phyloP scores from a whole-genome alignment of 1,140 invertebrate genomes.

The Lycorma delicatula region DNA sequence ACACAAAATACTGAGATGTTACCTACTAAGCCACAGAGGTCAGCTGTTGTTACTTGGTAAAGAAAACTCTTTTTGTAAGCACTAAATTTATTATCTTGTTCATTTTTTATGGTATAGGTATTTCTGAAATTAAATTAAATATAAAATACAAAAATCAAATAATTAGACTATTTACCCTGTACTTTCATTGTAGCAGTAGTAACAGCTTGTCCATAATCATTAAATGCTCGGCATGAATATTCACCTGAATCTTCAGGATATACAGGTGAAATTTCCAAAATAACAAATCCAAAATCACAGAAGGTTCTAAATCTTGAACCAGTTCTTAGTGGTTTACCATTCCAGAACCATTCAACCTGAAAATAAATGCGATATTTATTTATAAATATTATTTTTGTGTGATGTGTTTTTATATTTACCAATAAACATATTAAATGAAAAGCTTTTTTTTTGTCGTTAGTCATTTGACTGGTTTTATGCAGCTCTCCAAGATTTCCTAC shows the following conservation, averaged over 20 bases:
- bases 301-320: constrained; percentile 88
- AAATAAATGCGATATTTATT: not conserved
- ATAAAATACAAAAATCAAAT: too few relatives aligned
- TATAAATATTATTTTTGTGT: not conserved
- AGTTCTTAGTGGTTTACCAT: constrained; percentile 79
- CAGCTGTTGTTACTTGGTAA: too few relatives aligned
- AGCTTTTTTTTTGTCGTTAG: not conserved
- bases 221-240: constrained; percentile 83
- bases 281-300: constrained; percentile 92
- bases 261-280: constrained; percentile 88
- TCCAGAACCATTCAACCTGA: constrained; percentile 90
- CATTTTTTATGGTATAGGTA: too few relatives aligned
- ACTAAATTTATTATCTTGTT: too few relatives aligned
- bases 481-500: too few relatives aligned
- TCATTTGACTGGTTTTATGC: too few relatives aligned
- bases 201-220: constrained; percentile 88
- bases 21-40: too few relatives aligned
- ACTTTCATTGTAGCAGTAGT: constrained; percentile 87
- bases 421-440: too few relatives aligned
- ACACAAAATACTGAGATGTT: too few relatives aligned
- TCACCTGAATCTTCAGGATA: constrained; percentile 91
- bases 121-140: too few relatives aligned
- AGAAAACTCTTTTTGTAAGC: too few relatives aligned
- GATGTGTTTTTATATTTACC: too few relatives aligned
- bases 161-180: constrained; percentile 51